A percentile compares a stretch with the other conserved stretches of the same genome.
Evolutionary conservation across 1,140 invertebrate species (phyloP).

Genomic region (Apis laboriosa): DNA sequence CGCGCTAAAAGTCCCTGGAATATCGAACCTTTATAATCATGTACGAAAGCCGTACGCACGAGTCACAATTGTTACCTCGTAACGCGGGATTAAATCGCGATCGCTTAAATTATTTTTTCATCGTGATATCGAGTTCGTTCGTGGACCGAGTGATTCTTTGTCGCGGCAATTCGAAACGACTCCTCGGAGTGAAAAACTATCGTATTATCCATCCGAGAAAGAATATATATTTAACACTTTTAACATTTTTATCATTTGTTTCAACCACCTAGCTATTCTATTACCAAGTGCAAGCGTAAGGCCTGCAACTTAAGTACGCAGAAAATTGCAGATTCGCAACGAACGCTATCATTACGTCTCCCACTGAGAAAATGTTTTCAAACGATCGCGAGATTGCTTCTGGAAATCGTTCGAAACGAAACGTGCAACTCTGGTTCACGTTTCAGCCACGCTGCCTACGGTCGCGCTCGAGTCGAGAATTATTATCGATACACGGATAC

Average conservation of each 20-base stretch:
- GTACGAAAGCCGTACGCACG: background rate
- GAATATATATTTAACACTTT: background rate
- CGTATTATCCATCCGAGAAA: background rate
- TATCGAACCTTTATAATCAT: slow-evolving; percentile 58
- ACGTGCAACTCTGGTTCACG: background rate
- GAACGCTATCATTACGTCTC: background rate
- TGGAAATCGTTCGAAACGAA: background rate
- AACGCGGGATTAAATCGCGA: background rate
- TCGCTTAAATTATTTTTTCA: slow-evolving; percentile 11
- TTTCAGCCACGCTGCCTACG: background rate
- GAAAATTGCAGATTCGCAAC: slow-evolving; percentile 22
- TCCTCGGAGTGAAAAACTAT: background rate
- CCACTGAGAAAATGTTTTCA: background rate
- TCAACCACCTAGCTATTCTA: background rate
- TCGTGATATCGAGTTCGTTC: background rate
- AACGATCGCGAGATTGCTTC: background rate
- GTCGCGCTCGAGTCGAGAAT: no score
- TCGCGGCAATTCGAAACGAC: background rate
- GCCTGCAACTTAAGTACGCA: background rate
- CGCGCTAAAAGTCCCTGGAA: slow-evolving; percentile 55
- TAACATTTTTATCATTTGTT: background rate
- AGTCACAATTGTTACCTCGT: slow-evolving; percentile 45
- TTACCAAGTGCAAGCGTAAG: background rate
- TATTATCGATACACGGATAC: no score
- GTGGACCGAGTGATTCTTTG: background rate